Conservation (phyloP, 2,888 invertebrate genomes). For the Aleiodes leptofemur region DNA sequence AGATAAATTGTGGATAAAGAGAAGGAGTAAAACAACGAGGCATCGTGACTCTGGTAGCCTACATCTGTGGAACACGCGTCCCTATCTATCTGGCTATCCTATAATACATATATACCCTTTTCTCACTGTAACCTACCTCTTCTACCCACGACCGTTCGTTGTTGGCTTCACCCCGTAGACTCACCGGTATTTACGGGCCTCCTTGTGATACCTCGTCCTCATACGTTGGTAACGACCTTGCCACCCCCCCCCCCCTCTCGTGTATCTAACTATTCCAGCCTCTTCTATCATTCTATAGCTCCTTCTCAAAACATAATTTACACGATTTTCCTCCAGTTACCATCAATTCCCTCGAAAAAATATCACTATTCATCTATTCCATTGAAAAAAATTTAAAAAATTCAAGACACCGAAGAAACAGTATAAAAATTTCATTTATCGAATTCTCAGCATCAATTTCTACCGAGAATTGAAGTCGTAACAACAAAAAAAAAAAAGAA, state of each 20-base stretch:
- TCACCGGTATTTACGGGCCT: conserved; percentile 63
- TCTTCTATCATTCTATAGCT: conserved; percentile 9
- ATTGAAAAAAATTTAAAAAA: too few species aligned
- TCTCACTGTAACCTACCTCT: conserved; percentile 54
- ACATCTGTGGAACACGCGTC: conserved; percentile 65
- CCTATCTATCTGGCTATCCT: conserved; percentile 61
- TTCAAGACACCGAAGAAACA: too few species aligned
- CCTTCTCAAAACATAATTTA: background rate
- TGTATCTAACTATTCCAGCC: conserved; percentile 37
- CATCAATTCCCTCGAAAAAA: too few species aligned
- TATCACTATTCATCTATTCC: too few species aligned
- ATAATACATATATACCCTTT: conserved; percentile 46
- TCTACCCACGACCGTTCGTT: conserved; percentile 54
- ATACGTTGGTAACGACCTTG: conserved; percentile 41
- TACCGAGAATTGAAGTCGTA: background rate
- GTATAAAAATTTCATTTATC: too few species aligned
- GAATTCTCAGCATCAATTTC: too few species aligned
- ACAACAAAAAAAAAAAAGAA: background rate
- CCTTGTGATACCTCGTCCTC: conserved; percentile 54
- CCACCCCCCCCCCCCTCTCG: conserved; percentile 17
- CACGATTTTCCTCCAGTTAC: background rate
- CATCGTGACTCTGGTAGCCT: conserved; percentile 74
- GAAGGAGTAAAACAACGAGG: conserved; percentile 50
- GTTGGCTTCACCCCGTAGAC: conserved; percentile 50
- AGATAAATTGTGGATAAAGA: conserved; percentile 56